Evolutionary conservation across 2,888 invertebrate genomes (phyloP).

Genomic region (Nomada flava): DNA sequence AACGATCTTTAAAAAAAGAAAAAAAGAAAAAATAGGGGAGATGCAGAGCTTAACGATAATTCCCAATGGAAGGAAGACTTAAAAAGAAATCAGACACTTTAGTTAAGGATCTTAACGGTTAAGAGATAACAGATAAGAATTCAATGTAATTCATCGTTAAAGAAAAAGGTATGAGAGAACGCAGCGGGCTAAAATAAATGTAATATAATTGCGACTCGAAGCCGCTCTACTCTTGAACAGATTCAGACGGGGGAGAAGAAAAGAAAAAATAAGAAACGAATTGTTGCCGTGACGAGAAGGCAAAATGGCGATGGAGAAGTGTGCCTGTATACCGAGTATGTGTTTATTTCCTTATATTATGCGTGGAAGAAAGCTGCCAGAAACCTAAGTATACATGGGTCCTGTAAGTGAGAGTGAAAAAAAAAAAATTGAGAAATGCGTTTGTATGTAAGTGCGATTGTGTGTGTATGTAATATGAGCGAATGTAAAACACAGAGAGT

Average conservation of each 20-base stretch:
- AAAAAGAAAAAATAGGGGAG: constrained; percentile 34
- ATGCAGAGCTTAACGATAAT: constrained; percentile 81
- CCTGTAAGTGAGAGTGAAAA: not conserved
- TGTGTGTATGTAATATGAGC: constrained; percentile 46
- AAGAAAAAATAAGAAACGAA: constrained; percentile 41
- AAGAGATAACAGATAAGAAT: constrained; percentile 69
- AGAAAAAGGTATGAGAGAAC: constrained; percentile 63
- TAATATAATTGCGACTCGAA: constrained; percentile 79
- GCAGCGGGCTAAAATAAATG: constrained; percentile 68
- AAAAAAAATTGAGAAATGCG: not conserved
- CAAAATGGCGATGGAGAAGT: constrained; percentile 34
- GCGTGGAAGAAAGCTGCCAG: constrained; percentile 57
- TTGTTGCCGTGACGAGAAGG: constrained; percentile 31
- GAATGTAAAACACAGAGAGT: constrained; percentile 52
- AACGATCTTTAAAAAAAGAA: constrained; percentile 70
- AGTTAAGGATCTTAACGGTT: constrained; percentile 64
- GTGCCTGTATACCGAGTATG: constrained; percentile 53
- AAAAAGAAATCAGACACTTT: constrained; percentile 61
- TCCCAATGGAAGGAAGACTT: constrained; percentile 76
- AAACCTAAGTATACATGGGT: not conserved
- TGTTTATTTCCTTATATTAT: constrained; percentile 44
- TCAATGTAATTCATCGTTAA: constrained; percentile 78
- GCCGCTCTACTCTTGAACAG: constrained; percentile 73
- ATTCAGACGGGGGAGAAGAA: constrained; percentile 54
- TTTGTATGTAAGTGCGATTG: constrained; percentile 8